phyloP scores from a whole-genome alignment of 2,113 vertebrate species.

The Dunckerocampus dactyliophorus region DNA sequence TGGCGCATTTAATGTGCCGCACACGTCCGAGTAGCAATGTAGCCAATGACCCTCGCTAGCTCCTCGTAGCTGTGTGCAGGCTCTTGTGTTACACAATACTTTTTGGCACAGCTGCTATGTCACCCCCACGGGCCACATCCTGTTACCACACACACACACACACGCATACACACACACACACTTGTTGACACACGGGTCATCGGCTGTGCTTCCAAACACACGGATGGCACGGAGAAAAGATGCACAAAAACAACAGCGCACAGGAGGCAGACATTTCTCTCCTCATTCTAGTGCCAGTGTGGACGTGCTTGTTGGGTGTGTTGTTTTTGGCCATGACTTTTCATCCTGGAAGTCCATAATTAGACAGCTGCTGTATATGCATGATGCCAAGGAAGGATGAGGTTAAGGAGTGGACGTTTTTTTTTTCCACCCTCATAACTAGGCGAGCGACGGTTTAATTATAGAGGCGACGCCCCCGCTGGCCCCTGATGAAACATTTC shows the following conservation, averaged over 20 bases:
- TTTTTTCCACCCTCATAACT: slow-evolving; percentile 32
- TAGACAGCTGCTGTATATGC: slow-evolving; percentile 31
- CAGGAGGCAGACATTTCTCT: slow-evolving; percentile 31
- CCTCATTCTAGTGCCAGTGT: slow-evolving; percentile 28
- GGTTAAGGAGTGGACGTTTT: slow-evolving; percentile 53
- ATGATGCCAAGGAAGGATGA: slow-evolving; percentile 54
- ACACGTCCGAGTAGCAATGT: too few relatives aligned
- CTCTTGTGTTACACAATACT: slow-evolving; percentile 48
- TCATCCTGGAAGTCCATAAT: slow-evolving; percentile 56
- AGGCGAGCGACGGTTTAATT: slow-evolving; percentile 40
- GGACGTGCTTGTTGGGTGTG: slow-evolving; percentile 25
- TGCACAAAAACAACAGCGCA: slow-evolving; percentile 26
- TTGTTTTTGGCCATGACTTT: slow-evolving; percentile 50
- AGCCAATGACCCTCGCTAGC: slow-evolving; percentile 21
- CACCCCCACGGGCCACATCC: slow-evolving; percentile 54
- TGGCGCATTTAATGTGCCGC: slow-evolving; percentile 17
- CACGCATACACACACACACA: slow-evolving; percentile 57
- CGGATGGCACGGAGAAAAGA: slow-evolving; percentile 30
- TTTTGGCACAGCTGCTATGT: slow-evolving; percentile 41
- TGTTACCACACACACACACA: slow-evolving; percentile 57
- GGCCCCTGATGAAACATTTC: slow-evolving; percentile 54
- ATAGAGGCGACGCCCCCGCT: slow-evolving; percentile 42
- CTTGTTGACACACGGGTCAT: slow-evolving; percentile 62
- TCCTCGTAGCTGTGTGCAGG: slow-evolving; percentile 28
- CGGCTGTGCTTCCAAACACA: slow-evolving; percentile 37